Evolutionary conservation across 2,888 invertebrate genomes (phyloP), one percentile per base, ranked within the genome.

Genomic region (Slavum lentiscoides): DNA sequence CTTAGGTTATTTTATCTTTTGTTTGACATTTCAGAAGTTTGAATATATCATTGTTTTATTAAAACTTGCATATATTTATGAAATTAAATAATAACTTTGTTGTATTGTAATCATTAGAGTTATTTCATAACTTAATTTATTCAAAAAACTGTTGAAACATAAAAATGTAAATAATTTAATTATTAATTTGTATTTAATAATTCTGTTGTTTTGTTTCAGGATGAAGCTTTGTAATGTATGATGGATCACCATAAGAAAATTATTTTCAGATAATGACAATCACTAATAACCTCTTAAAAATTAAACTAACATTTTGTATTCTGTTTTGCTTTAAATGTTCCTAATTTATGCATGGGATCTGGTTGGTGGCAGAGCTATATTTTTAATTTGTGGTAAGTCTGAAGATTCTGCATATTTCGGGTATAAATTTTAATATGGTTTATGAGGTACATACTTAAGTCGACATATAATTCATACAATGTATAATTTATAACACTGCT

Each of bases 281-380:
- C 17, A 58, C 39, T 67, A 74, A 74, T 76, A 75, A 75, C 43
- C 23, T 59, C 39, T 75, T 59, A 49, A 39, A 68, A 58, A 67
- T 30, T 67, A 30, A 68, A 75, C 75, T 75, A 75, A 75, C 75
- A 75, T 75, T 75, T 59, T 77, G 69, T 77, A 62, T 30, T 77
- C 69, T 70, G 69, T 69, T 53, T 77, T 69, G 77, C 77, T 77
- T 77, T 77, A 77, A 77, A 77, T 39, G 61, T 70, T 77, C 69
- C 49, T 77, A 69, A 80, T 80, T 64, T 80, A 64, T 80, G 80
- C 80, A 70, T 80, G 80, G 80, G 80, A 80, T 64, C 23, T 80
- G 70, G 80, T 80, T 80, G 80, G 70, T 80, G 80, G 72, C 69
- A 80, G 80, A 80, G 61, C 55, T 80, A 64, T 72, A 70, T 55